A percentile compares a stretch with the other conserved stretches of the same genome.
Evolutionary conservation across 2,113 vertebrate species (phyloP).

Genomic region (Chaetodon trifascialis): DNA sequence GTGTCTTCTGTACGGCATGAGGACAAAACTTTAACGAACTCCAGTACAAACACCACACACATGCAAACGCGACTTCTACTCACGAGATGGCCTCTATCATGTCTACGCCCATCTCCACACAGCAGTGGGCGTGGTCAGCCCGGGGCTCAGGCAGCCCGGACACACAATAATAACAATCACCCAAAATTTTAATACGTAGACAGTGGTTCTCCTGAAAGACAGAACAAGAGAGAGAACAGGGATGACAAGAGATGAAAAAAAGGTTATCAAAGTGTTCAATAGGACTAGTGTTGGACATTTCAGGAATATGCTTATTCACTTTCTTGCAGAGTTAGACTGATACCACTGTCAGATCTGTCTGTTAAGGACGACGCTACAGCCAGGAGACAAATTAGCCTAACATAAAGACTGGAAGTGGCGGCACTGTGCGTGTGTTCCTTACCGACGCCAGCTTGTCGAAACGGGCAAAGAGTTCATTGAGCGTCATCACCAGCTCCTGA

Average conservation of each 20-base stretch:
- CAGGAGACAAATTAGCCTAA: too few relatives aligned
- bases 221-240: neutral
- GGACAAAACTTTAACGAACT: neutral
- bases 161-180: conserved; percentile 97
- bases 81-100: conserved; percentile 99
- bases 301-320: neutral
- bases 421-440: conserved; percentile 61
- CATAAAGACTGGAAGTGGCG: too few relatives aligned
- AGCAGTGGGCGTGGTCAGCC: conserved; percentile 96
- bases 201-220: conserved; percentile 93
- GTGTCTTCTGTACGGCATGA: neutral
- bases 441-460: conserved; percentile 97
- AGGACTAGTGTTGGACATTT: neutral
- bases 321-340: neutral
- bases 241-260: neutral
- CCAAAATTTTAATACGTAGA: conserved; percentile 96
- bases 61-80: conserved; percentile 73
- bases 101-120: conserved; percentile 98
- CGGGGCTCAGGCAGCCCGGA: conserved; percentile 93
- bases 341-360: neutral
- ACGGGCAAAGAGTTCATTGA: conserved; percentile 96
- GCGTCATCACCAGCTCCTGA: conserved; percentile 97
- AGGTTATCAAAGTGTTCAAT: too few relatives aligned
- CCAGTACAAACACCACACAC: neutral
- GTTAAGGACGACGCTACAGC: neutral